Evolutionary conservation across 1,140 invertebrate species (phyloP), one percentile per base, ranked within the genome.

Genomic region (Chironomus striatipennis): DNA sequence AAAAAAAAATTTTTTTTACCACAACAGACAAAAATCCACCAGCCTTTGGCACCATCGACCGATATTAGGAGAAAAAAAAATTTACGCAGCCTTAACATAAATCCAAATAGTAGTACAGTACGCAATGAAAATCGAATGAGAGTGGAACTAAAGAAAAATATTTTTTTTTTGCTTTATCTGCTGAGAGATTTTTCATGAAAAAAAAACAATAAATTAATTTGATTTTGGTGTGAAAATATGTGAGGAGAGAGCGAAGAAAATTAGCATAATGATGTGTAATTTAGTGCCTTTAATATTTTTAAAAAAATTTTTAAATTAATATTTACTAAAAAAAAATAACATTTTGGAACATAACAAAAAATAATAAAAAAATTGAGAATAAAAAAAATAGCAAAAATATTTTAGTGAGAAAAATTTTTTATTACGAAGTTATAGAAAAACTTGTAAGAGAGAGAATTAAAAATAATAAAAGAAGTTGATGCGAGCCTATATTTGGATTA

Each of bases 211-310:
- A 7, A 67, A 70, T 21, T 21, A 8, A 18, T 70, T 70, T 20
- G n/a, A n/a, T n/a, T n/a, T n/a, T n/a, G n/a, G n/a, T n/a, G 20
- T 20, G 17, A 70, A 70, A 20, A 20, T 70, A 20, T 18, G 65
- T 18, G 8, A 20, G 20, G n/a, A 20, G 20, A 70, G 20, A 20
- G n/a, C 7, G 2, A 57, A 2, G 2, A 34, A 70, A 18, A 20
- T 70, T 70, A 70, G 65, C 18, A 70, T 18, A 70, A 70, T 20
- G 2, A 18, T 18, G 18, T 20, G 20, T 18, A 70, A 70, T 70
- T 70, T 70, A 70, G 65, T 70, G 65, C 65, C 65, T 70, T 70
- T 2, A 70, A 70, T 17, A 18, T 7, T 67, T n/a, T 67, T 20
- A 70, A 21, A 70, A 70, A 20, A 4, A 67, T 70, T 20, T 20